These are phyloP conservation scores for Alviniconcha strummeri DNA, from an alignment of 2,888 invertebrate genomes.

Conservation along the genomic window DNA sequence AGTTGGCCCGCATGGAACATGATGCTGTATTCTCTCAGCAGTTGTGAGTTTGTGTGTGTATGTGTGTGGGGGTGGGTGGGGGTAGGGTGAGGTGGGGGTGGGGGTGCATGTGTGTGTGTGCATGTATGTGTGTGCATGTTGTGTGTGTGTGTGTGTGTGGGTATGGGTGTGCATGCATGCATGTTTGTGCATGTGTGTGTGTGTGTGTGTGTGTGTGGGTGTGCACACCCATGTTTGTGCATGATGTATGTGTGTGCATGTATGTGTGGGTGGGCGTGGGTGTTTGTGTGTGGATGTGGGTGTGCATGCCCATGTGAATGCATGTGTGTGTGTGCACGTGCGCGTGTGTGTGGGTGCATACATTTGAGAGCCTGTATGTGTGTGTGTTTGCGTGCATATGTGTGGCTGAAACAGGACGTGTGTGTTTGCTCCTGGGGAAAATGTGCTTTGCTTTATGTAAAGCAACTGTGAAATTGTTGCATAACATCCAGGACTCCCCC, in stretches of 20 bases:
- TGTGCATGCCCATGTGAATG: background rate
- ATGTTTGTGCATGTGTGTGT: background rate
- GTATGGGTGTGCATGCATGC: background rate
- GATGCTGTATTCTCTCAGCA: background rate
- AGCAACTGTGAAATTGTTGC: too few relatives aligned
- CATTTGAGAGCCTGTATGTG: too few relatives aligned
- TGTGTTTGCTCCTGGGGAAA: background rate
- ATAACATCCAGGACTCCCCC: background rate
- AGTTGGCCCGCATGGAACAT: constrained; percentile 9
- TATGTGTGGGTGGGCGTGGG: background rate
- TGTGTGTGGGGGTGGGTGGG: background rate
- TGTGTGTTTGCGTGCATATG: background rate
- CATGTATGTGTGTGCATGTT: background rate
- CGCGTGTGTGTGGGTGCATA: too few relatives aligned
- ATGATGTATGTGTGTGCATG: background rate
- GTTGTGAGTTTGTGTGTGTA: background rate
- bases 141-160: background rate
- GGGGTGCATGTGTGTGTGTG: background rate
- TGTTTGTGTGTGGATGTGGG: background rate
- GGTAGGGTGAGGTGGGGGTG: background rate
- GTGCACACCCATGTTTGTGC: background rate
- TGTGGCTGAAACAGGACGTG: background rate
- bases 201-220: background rate
- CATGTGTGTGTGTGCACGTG: background rate
- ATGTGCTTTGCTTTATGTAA: too few relatives aligned